Conservation (phyloP, 2,113 vertebrate genomes). For the Oophaga pumilio region DNA sequence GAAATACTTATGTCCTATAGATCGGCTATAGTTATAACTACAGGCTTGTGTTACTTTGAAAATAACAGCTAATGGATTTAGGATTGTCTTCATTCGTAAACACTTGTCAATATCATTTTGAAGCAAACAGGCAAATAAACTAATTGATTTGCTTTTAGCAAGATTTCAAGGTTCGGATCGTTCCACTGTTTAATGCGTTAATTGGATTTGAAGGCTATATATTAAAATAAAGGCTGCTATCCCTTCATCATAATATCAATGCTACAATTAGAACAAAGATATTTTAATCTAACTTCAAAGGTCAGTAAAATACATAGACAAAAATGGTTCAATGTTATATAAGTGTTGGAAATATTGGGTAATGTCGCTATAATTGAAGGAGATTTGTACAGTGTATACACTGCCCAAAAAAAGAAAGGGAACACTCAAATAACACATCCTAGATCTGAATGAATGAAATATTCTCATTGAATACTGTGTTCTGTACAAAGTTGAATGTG, state of each 20-base stretch:
- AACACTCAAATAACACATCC: no score
- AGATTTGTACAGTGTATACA: no score
- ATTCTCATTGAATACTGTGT: no score
- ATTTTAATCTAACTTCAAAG: not conserved
- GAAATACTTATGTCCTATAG: constrained; percentile 10
- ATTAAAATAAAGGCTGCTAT: not conserved
- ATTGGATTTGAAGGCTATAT: not conserved
- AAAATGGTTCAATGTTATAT: no score
- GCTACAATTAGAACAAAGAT: not conserved
- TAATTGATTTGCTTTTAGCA: constrained; percentile 21
- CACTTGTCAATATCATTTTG: constrained; percentile 16
- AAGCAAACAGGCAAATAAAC: constrained; percentile 7
- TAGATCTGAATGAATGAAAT: no score
- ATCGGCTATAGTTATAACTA: not conserved
- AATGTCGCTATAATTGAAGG: no score
- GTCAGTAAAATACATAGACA: not conserved
- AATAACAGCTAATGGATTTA: constrained; percentile 14
- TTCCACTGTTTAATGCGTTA: not conserved
- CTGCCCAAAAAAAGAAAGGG: no score
- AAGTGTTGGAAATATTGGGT: no score
- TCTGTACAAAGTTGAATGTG: no score
- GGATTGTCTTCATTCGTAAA: constrained; percentile 18
- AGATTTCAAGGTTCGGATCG: not conserved
- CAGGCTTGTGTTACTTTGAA: not conserved
- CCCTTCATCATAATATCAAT: not conserved